phyloP scores from a whole-genome alignment of 1,140 invertebrate species.

The Cyclina sinensis region DNA sequence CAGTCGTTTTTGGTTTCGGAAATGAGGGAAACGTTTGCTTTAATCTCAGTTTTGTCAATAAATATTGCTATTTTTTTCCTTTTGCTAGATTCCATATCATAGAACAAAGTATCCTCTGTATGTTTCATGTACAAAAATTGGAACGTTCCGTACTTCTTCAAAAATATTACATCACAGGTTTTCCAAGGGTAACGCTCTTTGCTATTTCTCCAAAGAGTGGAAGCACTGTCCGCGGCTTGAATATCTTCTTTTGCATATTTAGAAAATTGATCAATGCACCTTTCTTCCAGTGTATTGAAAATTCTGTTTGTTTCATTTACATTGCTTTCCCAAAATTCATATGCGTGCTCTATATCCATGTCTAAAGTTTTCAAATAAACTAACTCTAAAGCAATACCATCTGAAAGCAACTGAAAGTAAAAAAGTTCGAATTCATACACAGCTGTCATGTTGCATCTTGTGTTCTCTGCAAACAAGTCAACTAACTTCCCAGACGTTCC shows the following conservation, averaged over 20 bases:
- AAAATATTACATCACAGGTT: background rate
- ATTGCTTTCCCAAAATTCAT: too few relatives aligned
- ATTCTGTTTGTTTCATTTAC: too few relatives aligned
- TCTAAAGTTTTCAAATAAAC: too few relatives aligned
- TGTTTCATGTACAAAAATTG: background rate
- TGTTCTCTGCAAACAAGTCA: background rate
- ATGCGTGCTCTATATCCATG: too few relatives aligned
- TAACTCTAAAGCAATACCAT: background rate
- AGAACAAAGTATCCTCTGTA: too few relatives aligned
- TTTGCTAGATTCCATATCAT: background rate
- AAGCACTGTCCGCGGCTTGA: background rate
- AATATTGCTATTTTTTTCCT: background rate
- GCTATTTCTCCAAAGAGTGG: background rate
- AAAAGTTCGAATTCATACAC: background rate
- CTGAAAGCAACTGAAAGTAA: background rate
- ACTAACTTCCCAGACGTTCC: background rate
- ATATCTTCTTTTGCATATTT: background rate
- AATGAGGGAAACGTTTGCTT: background rate
- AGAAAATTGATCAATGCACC: background rate
- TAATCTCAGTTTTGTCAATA: background rate
- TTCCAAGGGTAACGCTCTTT: background rate
- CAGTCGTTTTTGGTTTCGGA: background rate
- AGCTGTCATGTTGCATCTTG: background rate
- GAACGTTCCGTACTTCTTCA: background rate
- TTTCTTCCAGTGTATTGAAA: too few relatives aligned